Conservation (phyloP, 2,888 invertebrate species). For the Baronia brevicornis region DNA sequence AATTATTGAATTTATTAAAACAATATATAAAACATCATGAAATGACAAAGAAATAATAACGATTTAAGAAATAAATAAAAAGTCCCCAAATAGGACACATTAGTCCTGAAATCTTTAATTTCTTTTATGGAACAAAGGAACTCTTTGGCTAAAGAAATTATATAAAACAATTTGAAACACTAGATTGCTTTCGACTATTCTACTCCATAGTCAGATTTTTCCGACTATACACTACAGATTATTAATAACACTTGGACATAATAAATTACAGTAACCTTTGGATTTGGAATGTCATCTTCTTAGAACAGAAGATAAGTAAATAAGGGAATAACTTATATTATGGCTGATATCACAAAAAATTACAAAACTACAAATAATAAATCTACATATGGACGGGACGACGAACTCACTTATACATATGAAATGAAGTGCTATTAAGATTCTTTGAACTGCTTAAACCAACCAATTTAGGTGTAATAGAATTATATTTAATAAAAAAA, state of each 20-base stretch:
- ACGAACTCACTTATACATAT: constrained; percentile 57
- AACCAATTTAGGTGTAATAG: no score
- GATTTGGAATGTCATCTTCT: constrained; percentile 32
- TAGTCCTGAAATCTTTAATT: constrained; percentile 67
- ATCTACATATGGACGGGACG: constrained; percentile 64
- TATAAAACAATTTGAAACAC: constrained; percentile 28
- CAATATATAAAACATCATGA: no score
- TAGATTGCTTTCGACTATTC: constrained; percentile 23
- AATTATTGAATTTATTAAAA: no score
- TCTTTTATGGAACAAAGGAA: constrained; percentile 44
- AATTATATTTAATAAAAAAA: no score
- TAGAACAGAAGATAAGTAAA: constrained; percentile 43
- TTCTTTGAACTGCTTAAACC: constrained; percentile 7
- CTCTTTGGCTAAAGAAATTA: constrained; percentile 41
- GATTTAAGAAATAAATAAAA: no score
- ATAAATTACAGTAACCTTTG: constrained; percentile 18
- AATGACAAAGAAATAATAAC: no score
- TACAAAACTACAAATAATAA: constrained; percentile 23
- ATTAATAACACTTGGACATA: no score
- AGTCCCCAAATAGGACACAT: no score
- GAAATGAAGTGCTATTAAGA: constrained; percentile 29
- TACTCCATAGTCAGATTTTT: no score
- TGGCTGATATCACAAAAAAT: constrained; percentile 22
- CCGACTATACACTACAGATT: no score
- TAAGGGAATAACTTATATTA: constrained; percentile 21